phyloP scores from a whole-genome alignment of 2,797 vertebrate species.

The Parauchenoglanis punctatus region DNA sequence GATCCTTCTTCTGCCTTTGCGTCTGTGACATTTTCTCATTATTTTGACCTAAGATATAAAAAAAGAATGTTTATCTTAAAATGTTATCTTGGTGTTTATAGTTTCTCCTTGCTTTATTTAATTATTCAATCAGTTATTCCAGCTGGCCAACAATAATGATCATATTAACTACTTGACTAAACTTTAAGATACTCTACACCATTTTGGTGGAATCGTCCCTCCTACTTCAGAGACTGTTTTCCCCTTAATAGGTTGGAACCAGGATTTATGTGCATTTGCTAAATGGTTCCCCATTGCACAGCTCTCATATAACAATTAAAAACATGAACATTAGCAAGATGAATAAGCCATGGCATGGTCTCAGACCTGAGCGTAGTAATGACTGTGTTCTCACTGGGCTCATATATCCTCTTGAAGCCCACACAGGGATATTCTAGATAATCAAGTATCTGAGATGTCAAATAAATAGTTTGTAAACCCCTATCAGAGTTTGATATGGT shows the following conservation, averaged over 20 bases:
- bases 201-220: neutral
- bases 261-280: neutral
- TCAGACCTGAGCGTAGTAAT: neutral
- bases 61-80: neutral
- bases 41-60: neutral
- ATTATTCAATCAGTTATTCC: neutral
- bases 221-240: neutral
- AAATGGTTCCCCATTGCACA: neutral
- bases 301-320: neutral
- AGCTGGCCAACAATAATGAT: neutral
- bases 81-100: neutral
- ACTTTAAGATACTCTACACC: too few species aligned
- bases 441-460: slow-evolving; percentile 24
- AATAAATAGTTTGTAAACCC: slow-evolving; percentile 20
- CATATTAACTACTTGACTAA: too few species aligned
- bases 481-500: neutral
- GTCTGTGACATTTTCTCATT: neutral
- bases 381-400: neutral
- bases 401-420: neutral
- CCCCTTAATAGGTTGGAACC: neutral
- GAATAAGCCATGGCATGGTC: neutral
- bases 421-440: slow-evolving; percentile 1
- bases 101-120: neutral
- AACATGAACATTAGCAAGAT: neutral
- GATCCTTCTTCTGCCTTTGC: too few species aligned